Evolutionary conservation across 2,888 invertebrate genomes (phyloP).

Genomic region (Rhamphomyia laevipes): DNA sequence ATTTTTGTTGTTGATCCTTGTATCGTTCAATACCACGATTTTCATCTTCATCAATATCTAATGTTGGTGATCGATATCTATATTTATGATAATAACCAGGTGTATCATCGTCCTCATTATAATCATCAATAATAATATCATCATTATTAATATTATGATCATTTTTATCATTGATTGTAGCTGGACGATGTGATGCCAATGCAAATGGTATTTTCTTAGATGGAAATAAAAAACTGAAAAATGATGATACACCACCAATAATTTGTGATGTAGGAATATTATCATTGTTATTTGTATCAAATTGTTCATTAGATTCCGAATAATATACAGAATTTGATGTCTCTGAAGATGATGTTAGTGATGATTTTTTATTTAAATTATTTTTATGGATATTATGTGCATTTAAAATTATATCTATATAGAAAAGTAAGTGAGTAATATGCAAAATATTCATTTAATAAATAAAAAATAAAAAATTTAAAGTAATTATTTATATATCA

Average conservation of each 20-base stretch:
- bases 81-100: not conserved
- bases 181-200: constrained; percentile 38
- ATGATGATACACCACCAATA: constrained; percentile 41
- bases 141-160: not conserved
- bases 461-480: no score
- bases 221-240: constrained; percentile 50
- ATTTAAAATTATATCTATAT: not conserved
- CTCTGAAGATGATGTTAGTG: constrained; percentile 41
- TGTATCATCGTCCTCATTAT: constrained; percentile 3
- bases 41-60: constrained; percentile 1
- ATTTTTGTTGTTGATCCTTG: no score
- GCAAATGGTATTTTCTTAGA: constrained; percentile 37
- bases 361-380: constrained; percentile 5
- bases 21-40: not conserved
- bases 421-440: no score
- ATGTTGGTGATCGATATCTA: not conserved
- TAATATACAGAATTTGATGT: constrained; percentile 43
- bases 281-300: constrained; percentile 20
- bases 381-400: not conserved
- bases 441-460: no score
- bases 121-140: not conserved
- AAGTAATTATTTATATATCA: no score
- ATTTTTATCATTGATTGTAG: constrained; percentile 25
- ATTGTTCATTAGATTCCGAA: constrained; percentile 22
- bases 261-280: constrained; percentile 39